These are phyloP conservation scores for Pachliopta kotzebuea DNA, from an alignment of 2,888 invertebrate species.

Conservation along the genomic window DNA sequence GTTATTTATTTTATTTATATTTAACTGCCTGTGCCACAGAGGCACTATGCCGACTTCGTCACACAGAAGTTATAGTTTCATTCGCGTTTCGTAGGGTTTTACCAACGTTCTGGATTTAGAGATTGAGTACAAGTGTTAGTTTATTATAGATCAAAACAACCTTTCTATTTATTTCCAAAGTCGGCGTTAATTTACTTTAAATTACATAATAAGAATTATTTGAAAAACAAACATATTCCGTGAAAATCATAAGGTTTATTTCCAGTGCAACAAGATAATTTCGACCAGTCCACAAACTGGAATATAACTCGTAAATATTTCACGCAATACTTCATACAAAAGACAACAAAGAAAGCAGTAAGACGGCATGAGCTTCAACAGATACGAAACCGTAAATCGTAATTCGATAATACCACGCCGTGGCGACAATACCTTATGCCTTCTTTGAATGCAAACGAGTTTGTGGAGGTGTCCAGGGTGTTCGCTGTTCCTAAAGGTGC, in stretches of 20 bases:
- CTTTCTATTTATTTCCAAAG: too few relatives aligned
- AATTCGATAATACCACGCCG: slow-evolving; percentile 32
- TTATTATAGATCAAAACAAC: too few relatives aligned
- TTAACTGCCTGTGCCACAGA: too few relatives aligned
- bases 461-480: neutral
- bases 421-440: slow-evolving; percentile 10
- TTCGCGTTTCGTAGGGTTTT: too few relatives aligned
- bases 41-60: too few relatives aligned
- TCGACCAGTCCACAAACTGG: neutral
- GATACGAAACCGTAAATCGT: slow-evolving; percentile 32
- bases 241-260: neutral
- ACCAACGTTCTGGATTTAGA: too few relatives aligned
- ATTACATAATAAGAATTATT: neutral
- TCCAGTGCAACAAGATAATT: neutral
- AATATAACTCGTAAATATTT: slow-evolving; percentile 6
- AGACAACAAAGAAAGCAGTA: slow-evolving; percentile 13
- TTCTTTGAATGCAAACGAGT: neutral
- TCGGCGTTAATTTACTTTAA: too few relatives aligned
- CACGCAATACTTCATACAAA: slow-evolving; percentile 9
- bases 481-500: too few relatives aligned
- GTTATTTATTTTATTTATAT: too few relatives aligned
- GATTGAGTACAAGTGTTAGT: too few relatives aligned
- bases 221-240: neutral
- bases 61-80: too few relatives aligned
- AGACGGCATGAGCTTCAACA: slow-evolving; percentile 27